Percentiles rank a stretch among this genome's conserved stretches.
phyloP scores from a whole-genome alignment of 2,797 vertebrate genomes.

The Rhynchonycteris naso region DNA sequence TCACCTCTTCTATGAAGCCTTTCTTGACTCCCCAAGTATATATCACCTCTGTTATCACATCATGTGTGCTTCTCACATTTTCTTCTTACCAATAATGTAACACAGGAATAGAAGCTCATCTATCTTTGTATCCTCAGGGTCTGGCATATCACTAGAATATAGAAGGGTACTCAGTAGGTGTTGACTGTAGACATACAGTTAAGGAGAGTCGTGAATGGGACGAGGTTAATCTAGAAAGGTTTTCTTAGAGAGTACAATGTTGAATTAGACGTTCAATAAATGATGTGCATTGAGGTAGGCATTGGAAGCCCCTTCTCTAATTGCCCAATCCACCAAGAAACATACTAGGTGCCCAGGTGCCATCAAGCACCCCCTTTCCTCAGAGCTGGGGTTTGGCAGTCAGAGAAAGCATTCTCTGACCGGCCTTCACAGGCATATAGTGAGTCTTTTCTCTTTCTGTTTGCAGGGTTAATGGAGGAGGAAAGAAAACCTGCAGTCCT shows the following conservation, averaged over 20 bases:
- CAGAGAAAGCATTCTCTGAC: not conserved
- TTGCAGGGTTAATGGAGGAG: not conserved
- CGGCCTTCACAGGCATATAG: not conserved
- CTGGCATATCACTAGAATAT: not conserved
- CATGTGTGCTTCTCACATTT: not conserved
- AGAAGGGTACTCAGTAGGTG: not conserved
- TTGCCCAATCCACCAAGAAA: not conserved
- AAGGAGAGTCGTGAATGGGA: not conserved
- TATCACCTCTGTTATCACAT: accelerated
- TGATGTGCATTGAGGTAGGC: not conserved
- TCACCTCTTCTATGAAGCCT: not conserved
- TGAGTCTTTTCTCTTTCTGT: not conserved
- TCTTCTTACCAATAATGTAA: not conserved
- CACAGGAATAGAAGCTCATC: not conserved
- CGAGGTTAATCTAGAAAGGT: not conserved
- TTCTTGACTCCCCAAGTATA: not conserved
- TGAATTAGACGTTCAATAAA: not conserved
- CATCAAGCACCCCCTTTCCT: accelerated
- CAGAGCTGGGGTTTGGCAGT: accelerated
- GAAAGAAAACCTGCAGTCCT: not conserved
- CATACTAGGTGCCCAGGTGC: accelerated
- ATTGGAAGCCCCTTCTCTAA: not conserved
- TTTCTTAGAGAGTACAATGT: not conserved
- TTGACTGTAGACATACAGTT: not conserved
- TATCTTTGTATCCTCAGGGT: not conserved